Evolutionary conservation across 2,113 vertebrate species (phyloP), one percentile per base, ranked within the genome.

Genomic region (Psammodynastes pulverulentus): DNA sequence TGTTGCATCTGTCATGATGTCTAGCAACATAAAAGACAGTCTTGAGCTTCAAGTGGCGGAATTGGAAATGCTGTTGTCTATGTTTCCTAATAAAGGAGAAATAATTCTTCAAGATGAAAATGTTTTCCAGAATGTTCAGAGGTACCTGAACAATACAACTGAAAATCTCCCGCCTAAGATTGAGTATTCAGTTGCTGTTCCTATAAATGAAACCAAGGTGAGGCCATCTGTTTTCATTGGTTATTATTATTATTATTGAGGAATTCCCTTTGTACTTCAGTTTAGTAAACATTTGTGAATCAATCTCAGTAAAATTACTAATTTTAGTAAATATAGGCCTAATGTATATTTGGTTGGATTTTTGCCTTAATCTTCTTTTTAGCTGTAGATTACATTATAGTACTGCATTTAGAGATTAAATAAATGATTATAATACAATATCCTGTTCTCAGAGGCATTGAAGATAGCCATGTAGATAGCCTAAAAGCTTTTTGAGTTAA

Each of bases 81-180:
- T 98, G 97, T 98, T 98, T 93, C 97, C 98, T 88, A 96, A 96
- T 79, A 97, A 97, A 95, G 97, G 97, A 17, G 98, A 98, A 92
- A 24, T 98, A 34, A 95, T 53, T 1, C 87, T 98, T 84, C 95
- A 97, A 86, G 96, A 97, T 52, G 94, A 95, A 17, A 97, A 96
- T 19, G 94, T 94, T 43, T 91, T 98, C n/a, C 92, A 93, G 1
- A 26, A 93, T 17, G 19, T 97, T 94, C 96, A 94, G 93, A 93
- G 52, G 19, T 98, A 97, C 89, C 89, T 98, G 93, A 93, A 95
- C 29, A 93, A 93, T 2, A 5, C 87, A 0, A 93, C 19, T 1
- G 96, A 96, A 87, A 92, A 90, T 3, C 92, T 97, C 17, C 98
- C 97, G 67, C 96, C 96, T 0, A 95, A 91, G 86, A 97, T 98